These are phyloP conservation scores for Ectobius pallidus DNA, from an alignment of 2,888 invertebrate genomes.

Conservation along the genomic window DNA sequence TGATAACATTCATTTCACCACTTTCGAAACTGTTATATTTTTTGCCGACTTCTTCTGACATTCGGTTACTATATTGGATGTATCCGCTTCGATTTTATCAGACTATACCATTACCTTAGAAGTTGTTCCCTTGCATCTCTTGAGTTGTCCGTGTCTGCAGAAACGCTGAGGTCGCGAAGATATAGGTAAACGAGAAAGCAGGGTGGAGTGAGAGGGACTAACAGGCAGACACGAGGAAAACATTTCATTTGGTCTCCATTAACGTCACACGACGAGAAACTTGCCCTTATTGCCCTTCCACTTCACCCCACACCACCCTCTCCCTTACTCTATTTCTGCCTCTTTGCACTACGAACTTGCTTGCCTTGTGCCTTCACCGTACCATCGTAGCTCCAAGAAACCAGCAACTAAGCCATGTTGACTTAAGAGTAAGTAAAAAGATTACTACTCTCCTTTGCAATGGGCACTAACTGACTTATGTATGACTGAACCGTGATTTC, in stretches of 20 bases:
- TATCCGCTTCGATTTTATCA: background rate
- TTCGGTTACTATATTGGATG: no score
- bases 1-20: no score
- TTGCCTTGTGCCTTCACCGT: background rate
- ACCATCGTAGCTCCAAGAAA: background rate
- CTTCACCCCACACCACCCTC: background rate
- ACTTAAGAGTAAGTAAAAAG: conserved; percentile 5
- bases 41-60: no score
- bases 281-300: conserved; percentile 20
- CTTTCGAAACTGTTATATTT: no score
- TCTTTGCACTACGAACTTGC: background rate
- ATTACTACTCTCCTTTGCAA: background rate
- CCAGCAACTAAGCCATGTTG: background rate
- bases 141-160: conserved; percentile 1
- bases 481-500: background rate
- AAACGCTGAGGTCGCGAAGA: conserved; percentile 27
- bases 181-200: background rate
- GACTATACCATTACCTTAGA: conserved; percentile 7
- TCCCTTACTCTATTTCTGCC: conserved; percentile 8
- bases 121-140: background rate
- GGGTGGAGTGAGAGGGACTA: background rate
- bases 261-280: conserved; percentile 28
- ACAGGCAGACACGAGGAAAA: background rate
- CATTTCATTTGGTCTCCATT: conserved; percentile 32
- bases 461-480: background rate